phyloP scores from a whole-genome alignment of 2,888 invertebrate species.

The Heliconius cydno region DNA sequence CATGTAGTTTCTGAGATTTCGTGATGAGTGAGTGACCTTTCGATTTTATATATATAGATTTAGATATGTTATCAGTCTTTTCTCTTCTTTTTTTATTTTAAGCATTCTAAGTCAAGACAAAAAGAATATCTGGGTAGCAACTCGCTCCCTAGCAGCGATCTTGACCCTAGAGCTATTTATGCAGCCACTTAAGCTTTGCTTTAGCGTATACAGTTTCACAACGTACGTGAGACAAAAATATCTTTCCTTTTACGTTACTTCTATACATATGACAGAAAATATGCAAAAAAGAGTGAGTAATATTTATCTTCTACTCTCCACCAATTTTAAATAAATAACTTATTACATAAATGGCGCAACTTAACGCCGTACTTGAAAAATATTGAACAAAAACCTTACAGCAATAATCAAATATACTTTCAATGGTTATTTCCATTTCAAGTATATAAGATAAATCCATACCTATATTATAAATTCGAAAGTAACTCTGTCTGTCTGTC shows the following conservation, averaged over 20 bases:
- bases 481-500: no score
- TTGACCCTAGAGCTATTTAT: slow-evolving; percentile 23
- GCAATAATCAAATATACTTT: no score
- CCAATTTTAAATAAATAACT: background rate
- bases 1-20: no score
- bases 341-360: background rate
- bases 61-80: background rate
- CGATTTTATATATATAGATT: no score
- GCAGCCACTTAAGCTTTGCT: slow-evolving; percentile 5
- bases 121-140: slow-evolving; percentile 7
- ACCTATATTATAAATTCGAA: no score
- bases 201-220: background rate
- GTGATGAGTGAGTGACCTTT: no score
- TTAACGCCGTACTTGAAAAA: no score
- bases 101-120: background rate
- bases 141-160: background rate
- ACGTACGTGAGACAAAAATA: slow-evolving; percentile 10
- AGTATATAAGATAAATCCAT: background rate
- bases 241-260: background rate
- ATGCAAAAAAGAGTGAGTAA: background rate
- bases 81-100: background rate
- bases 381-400: no score
- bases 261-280: background rate
- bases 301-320: background rate
- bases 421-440: no score